These are phyloP conservation scores for Arctia plantaginis DNA, from an alignment of 2,888 invertebrate genomes.

Conservation along the genomic window DNA sequence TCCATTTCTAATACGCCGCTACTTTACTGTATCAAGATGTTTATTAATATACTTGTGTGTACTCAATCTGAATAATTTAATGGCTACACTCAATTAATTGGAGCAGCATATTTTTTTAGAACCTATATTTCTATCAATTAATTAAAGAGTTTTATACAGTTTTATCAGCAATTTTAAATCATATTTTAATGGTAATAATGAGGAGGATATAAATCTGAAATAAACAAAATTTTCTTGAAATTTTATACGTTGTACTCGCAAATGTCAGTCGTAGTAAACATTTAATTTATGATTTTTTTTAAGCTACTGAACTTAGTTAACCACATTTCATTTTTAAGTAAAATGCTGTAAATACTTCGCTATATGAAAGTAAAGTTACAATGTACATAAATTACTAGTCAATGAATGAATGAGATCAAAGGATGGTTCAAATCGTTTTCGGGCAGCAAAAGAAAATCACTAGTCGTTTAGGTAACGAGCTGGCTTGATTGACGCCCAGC, in stretches of 20 bases:
- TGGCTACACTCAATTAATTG: background rate
- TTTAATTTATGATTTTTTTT: background rate
- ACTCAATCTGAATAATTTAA: background rate
- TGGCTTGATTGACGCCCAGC: conserved; percentile 77
- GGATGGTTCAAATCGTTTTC: conserved; percentile 71
- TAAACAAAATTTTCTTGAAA: background rate
- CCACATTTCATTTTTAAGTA: background rate
- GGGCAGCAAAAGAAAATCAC: conserved; percentile 83
- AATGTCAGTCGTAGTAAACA: background rate
- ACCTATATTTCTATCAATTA: background rate
- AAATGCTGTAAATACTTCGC: background rate
- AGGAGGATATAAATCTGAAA: background rate
- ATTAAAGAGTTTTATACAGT: background rate
- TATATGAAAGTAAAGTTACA: background rate
- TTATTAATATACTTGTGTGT: background rate
- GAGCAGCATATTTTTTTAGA: background rate
- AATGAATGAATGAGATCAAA: conserved; percentile 44
- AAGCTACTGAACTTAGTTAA: background rate
- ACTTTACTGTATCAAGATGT: background rate
- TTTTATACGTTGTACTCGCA: no score
- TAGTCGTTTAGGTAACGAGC: conserved; percentile 81
- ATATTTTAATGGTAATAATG: background rate
- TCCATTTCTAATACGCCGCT: background rate
- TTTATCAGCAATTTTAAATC: background rate
- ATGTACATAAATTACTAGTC: conserved; percentile 8